Evolutionary conservation across 2,888 invertebrate species (phyloP), one percentile per base, ranked within the genome.

Genomic region (Drosophila stalkeri): DNA sequence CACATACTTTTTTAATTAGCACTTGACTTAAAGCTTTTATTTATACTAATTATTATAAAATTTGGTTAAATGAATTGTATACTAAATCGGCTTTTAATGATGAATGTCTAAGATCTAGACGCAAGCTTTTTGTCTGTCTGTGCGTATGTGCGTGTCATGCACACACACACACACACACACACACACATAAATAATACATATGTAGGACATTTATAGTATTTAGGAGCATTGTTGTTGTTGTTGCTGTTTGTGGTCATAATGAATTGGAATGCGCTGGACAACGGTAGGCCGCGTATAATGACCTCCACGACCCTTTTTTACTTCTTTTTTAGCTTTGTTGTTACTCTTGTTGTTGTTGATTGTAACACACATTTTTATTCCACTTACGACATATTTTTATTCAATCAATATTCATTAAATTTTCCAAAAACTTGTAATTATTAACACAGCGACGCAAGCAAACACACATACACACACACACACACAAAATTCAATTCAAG

Each of bases 401-500:
- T 83, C 84, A 91, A 91, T 91, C 91, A 80, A 91, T 91, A 91
- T 82, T 91, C 91, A 91, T 91, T 91, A 90, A 91, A 90, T 78
- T 90, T 90, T 82, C 86, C 82, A 78, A 90, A 86, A 87, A 84
- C 79, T 84, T 72, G 73, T 83, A 83, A 81, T 82, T 86, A 82
- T 84, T 74, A 85, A 73, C 74, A 52, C 31, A 9, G 47, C 47
- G 46, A 3, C 44, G 16, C 41, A n/a, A n/a, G 7, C 41, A n/a
- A 16, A 27, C 47, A 27, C 46, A 23, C 47, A 27, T 23, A 23
- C 23, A 14, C 12, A 57, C 37, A 57, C 37, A 37, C 12, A 3
- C 4, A 12, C 35, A 35, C 37, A 37, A 27, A 27, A 27, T 27
- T 27, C 27, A 27, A 27, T 27, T 27, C 27, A 60, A 27, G 46